Evolutionary conservation across 2,797 vertebrate genomes (phyloP).

Genomic region (Typhlichthys subterraneus): DNA sequence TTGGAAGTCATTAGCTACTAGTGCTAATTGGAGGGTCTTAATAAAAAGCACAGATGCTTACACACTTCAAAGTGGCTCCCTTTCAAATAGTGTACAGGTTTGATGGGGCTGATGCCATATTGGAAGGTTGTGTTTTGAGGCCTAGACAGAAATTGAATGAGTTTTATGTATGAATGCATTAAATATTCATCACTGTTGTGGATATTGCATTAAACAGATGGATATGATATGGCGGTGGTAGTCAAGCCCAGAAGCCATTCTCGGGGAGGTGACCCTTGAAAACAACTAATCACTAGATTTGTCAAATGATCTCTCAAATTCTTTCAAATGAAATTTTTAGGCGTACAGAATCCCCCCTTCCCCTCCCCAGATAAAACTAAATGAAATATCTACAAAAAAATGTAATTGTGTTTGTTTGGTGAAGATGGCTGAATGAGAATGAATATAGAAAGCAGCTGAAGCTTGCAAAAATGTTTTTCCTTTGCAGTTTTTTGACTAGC

Average conservation of each 20-base stretch:
- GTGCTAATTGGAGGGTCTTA: slow-evolving; percentile 37
- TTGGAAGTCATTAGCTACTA: slow-evolving; percentile 49
- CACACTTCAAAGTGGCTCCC: slow-evolving; percentile 60
- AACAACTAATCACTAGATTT: not conserved
- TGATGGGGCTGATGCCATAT: slow-evolving; percentile 26
- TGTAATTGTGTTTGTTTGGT: no score
- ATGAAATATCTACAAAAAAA: no score
- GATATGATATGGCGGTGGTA: not conserved
- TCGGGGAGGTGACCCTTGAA: not conserved
- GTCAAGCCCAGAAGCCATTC: not conserved
- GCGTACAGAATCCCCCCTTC: no score
- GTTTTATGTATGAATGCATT: slow-evolving; percentile 32
- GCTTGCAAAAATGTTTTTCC: no score
- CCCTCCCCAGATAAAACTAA: no score
- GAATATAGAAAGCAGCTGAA: no score
- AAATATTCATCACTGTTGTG: not conserved
- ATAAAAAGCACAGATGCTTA: slow-evolving; percentile 61
- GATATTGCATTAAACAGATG: not conserved
- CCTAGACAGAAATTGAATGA: slow-evolving; percentile 19
- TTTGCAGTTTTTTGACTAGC: no score
- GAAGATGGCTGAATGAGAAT: not conserved
- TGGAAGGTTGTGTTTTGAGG: slow-evolving; percentile 13
- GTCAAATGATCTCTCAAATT: no score
- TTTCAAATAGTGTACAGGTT: slow-evolving; percentile 51
- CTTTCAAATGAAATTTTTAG: no score